Base-by-base conservation (phyloP, 2,888 invertebrate species). In the Sphaerophoria rueppellii region DNA sequence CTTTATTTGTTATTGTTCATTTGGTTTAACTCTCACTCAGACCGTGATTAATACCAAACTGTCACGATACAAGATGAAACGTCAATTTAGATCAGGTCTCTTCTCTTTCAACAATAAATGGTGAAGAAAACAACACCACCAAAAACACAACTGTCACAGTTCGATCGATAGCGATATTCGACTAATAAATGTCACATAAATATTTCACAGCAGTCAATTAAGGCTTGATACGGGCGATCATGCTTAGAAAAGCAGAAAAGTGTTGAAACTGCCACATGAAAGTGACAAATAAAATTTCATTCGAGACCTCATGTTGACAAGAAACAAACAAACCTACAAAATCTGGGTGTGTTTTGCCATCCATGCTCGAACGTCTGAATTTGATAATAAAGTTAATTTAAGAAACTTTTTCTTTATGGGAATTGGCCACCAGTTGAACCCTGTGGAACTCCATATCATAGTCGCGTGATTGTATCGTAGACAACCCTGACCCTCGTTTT, bases 61-160 rank as follows among this genome's bases (percentile, higher is more conserved):
- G 67, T 83, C 83, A 83, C 83, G 83, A 83, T 79, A 83, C 73
- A 57, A 82, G 80, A 83, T 75, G 80, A 75, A 54, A 54, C 71
- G 50, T 50, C 57, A 43, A 69, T 60, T 58, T 60, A 16, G 34
- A 34, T 72, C 48, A 43, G 14, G 14, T 46, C 48, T 58, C 16
- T 37, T 43, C 71, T 40, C 48, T 40, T 32, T 55, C 24, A 34
- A 72, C 34, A 52, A n/a, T n/a, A n/a, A n/a, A n/a, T n/a, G n/a
- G n/a, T n/a, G n/a, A n/a, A n/a, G n/a, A n/a, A 37, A 58, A 69
- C 50, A 4, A 35, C n/a, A 65, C 24, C 50, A 34, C 16, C 14
- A 7, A 32, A 61, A 52, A 40, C 12, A 11, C 16, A 35, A 43
- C 48, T 74, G 70, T 70, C 78, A 60, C 61, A 50, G 9, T 7